Base-by-base conservation (phyloP, 2,888 invertebrate species). In the Pinctada fucata region DNA sequence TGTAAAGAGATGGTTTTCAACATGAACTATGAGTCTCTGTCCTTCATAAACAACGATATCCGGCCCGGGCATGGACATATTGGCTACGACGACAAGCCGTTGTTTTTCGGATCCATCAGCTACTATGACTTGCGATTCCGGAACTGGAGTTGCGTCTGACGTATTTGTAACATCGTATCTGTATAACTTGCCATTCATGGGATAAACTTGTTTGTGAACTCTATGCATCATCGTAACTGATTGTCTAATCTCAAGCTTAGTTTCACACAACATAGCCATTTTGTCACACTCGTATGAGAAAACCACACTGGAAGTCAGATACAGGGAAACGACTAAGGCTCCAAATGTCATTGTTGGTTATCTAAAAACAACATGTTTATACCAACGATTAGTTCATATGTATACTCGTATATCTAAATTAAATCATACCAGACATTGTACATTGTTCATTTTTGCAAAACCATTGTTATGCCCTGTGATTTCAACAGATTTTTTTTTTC, bases 31-130 rank as follows among this genome's bases (percentile, higher is more conserved):
- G 2, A 89, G 85, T 0, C 72, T 87, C 77, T 89, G 89, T 4
- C 86, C 88, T 79, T 89, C 85, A 74, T 84, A 88, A 3, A 91
- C 90, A 70, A 88, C 86, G 6, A 90, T 85, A 58, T 83, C 75
- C 0, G 90, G 90, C 2, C 90, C 90, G 1, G 90, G 90, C 64
- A 89, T 76, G 49, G 83, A 83, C 2, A 83, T 88, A 74, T 90
- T 90, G 1, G 88, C 86, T 13, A 84, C 87, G 2, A 86, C 82
- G 16, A 90, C 85, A n/a, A 87, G 72, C 6, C 85, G 74, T 2
- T 84, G 78, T 10, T 73, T 79, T 48, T 80, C 79, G 82, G 83
- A 86, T 4, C 89, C 90, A 75, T 90, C 90, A 1, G 82, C 85
- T 3, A 88, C 86, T 47, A 90, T 88, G 31, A 90, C 87, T 8